Evolutionary conservation across 2,113 vertebrate genomes (phyloP), one percentile per base, ranked within the genome.

Genomic region (Bothrops jararaca): DNA sequence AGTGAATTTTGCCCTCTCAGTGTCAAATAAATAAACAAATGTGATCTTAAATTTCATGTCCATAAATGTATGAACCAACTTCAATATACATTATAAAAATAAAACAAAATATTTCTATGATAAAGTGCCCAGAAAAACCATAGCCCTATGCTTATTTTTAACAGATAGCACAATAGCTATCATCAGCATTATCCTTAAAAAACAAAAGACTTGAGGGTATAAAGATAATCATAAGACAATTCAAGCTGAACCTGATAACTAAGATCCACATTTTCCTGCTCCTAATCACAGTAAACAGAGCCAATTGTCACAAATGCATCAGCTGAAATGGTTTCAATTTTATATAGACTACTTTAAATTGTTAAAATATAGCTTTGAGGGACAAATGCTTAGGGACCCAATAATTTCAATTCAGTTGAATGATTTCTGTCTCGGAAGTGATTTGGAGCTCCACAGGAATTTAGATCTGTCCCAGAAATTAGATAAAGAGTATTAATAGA

Each of bases 181-280:
- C 9, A 74, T 91, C 23, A 89, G 64, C 88, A 69, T 6, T 18
- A 42, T 80, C 85, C 90, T 93, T 90, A 52, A 93, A 96, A 93
- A 94, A 90, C 60, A 95, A 94, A 48, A 69, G 48, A 89, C 48
- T 26, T 0, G 89, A 95, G n/a, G 54, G 92, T 94, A 94, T 42
- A 92, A 96, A 95, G 95, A 95, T 93, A 85, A 94, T 60, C 92
- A 0, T 86, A 3, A 91, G 69, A 87, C 50, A 96, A 95, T 94
- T 91, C n/a, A 92, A 95, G 87, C 45, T 93, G 85, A 85, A 89
- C 94, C 94, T 93, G 92, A 95, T 91, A 95, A 95, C 54, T 87
- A 95, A 96, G 88, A 69, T 85, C 86, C 86, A 95, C 91, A 91
- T 95, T 95, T 95, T 29, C 91, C 87, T 91, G 94, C 95, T 95